Evolutionary conservation across 2,113 vertebrate genomes (phyloP), one percentile per base, ranked within the genome.

Genomic region (Zeus faber): DNA sequence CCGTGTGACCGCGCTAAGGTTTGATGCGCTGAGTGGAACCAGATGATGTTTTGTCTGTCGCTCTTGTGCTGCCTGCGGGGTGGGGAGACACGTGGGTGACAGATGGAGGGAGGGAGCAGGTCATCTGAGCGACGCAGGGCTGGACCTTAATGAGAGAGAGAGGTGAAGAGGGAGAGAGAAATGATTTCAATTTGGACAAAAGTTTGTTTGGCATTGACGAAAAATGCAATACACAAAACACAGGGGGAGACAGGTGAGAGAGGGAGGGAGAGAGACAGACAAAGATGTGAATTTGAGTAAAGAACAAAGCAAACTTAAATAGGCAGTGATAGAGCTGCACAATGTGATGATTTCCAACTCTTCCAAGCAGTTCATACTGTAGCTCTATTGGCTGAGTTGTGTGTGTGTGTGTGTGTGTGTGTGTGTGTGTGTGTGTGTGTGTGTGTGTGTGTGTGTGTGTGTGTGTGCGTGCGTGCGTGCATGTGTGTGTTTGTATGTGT

Each of bases 391-490:
- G 4, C 4, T n/a, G n/a, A 11, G 23, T 8, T 6, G 23, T 20
- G n/a, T 24, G n/a, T 35, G 17, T 21, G 33, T 20, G 27, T 21
- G 29, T 23, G 31, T 24, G 17, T n/a, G n/a, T 35, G 31, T 40
- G 29, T 53, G 35, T 40, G 21, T 40, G 7, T 20, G 2, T 37
- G 31, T 41, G 14, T 40, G 50, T 39, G 50, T 24, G 33, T n/a
- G 3, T n/a, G 31, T 22, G 20, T 37, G 35, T 24, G 35, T 10
- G 50, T 53, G 33, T 53, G 23, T 29, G 52, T 44, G 37, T 54
- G 23, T 26, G 37, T 27, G 22, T 43, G 52, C 29, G n/a, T 18
- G 47, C 29, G 47, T 29, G n/a, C 4, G 13, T 31, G 26, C 29
- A 26, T 31, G n/a, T 14, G 16, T 27, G 47, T 29, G 53, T 41